A percentile compares a stretch with the other conserved stretches of the same genome.
Conservation (phyloP, 2,113 vertebrate genomes). For the Zosterops pallidus region DNA sequence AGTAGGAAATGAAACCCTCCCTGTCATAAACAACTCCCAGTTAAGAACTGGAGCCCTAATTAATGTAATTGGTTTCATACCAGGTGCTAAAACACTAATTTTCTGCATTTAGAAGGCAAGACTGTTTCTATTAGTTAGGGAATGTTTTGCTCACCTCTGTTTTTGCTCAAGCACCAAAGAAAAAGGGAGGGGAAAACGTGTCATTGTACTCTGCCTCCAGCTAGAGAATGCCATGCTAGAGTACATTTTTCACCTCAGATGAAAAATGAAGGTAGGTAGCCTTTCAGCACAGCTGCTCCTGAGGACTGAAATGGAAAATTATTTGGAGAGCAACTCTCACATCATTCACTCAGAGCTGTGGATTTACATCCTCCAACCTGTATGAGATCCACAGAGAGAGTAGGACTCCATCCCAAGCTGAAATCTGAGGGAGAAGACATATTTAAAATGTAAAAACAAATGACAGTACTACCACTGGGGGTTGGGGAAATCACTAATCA, state of each 20-base stretch:
- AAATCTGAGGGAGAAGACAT: neutral
- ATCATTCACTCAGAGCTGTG: neutral
- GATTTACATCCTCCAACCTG: neutral
- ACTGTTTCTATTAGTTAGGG: neutral
- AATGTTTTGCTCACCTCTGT: neutral
- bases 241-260: neutral
- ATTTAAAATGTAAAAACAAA: neutral
- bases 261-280: neutral
- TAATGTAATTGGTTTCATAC: neutral
- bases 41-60: neutral
- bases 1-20: neutral
- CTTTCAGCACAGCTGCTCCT: constrained; percentile 15
- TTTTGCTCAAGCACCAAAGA: neutral
- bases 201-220: neutral
- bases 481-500: neutral
- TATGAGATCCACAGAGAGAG: neutral
- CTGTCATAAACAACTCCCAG: neutral
- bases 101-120: neutral
- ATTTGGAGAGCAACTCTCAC: neutral
- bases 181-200: neutral
- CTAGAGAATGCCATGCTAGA: neutral
- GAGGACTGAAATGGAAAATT: neutral
- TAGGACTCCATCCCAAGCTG: neutral
- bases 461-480: neutral
- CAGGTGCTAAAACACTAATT: neutral